Conservation (phyloP, 2,797 vertebrate species). For the Heteromormyrus szaboi region DNA sequence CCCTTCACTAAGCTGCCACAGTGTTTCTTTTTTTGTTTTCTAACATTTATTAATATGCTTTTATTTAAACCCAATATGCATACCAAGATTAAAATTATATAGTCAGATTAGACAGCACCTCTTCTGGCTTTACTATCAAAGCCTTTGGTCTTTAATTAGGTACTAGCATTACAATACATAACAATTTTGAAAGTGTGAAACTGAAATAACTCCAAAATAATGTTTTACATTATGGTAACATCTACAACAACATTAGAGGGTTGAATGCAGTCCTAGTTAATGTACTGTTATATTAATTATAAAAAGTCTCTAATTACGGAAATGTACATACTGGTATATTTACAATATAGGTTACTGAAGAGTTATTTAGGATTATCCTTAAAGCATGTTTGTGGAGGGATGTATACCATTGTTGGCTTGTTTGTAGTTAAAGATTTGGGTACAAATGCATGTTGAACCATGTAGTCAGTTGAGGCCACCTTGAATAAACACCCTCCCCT, state of each 20-base stretch:
- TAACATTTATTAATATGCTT: neutral
- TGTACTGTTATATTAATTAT: neutral
- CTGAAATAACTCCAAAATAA: neutral
- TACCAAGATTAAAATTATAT: neutral
- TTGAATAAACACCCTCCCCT: neutral
- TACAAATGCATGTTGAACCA: neutral
- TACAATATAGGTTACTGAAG: neutral
- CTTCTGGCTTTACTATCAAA: neutral
- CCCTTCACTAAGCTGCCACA: neutral
- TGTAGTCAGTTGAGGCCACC: neutral
- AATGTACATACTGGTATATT: neutral
- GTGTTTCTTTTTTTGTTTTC: neutral
- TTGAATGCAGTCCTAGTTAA: neutral
- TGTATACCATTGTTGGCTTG: neutral
- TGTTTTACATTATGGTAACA: neutral
- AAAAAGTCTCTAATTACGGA: neutral
- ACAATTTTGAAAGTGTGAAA: neutral
- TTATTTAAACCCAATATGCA: neutral
- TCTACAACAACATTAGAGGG: neutral
- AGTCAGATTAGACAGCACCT: neutral
- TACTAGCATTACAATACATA: neutral
- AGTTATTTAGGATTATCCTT: neutral
- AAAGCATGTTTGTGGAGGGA: neutral
- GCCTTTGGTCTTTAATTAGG: neutral
- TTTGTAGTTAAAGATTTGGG: neutral